Conservation (phyloP, 1,140 invertebrate genomes). For the Pinna nobilis region DNA sequence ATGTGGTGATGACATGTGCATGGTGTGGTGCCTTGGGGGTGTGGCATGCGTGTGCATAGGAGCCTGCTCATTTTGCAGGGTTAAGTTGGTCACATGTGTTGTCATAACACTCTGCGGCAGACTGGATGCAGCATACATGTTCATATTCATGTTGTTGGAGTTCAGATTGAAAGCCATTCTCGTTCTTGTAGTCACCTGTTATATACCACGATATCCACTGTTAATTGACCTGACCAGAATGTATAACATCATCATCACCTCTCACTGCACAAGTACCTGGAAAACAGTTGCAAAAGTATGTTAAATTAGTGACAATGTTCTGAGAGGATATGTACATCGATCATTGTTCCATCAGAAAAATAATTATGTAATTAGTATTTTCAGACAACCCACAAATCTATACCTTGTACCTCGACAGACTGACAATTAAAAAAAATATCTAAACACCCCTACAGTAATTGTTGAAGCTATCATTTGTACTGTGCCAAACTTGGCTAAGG, state of each 20-base stretch:
- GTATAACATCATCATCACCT: not conserved
- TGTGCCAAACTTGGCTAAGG: too few species aligned
- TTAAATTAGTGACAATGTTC: not conserved
- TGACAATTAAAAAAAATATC: too few species aligned
- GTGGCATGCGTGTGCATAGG: not conserved
- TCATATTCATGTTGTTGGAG: constrained; percentile 8
- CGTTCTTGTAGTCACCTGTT: too few species aligned
- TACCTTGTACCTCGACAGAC: too few species aligned
- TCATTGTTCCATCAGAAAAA: not conserved
- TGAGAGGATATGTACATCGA: not conserved
- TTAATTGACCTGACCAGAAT: too few species aligned
- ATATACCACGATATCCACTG: too few species aligned
- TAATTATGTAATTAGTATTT: too few species aligned
- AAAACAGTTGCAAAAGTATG: not conserved
- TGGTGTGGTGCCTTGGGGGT: too few species aligned
- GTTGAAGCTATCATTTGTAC: too few species aligned
- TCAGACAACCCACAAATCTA: too few species aligned
- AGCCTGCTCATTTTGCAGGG: not conserved
- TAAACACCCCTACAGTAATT: too few species aligned
- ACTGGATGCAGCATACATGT: not conserved
- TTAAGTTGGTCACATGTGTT: constrained; percentile 12
- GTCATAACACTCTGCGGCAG: constrained; percentile 14
- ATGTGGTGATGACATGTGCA: too few species aligned
- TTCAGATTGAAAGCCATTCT: constrained; percentile 17
- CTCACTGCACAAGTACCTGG: not conserved